These are phyloP conservation scores for Psittacula cyanocephala DNA, from an alignment of 2,113 vertebrate species.

Conservation along the genomic window DNA sequence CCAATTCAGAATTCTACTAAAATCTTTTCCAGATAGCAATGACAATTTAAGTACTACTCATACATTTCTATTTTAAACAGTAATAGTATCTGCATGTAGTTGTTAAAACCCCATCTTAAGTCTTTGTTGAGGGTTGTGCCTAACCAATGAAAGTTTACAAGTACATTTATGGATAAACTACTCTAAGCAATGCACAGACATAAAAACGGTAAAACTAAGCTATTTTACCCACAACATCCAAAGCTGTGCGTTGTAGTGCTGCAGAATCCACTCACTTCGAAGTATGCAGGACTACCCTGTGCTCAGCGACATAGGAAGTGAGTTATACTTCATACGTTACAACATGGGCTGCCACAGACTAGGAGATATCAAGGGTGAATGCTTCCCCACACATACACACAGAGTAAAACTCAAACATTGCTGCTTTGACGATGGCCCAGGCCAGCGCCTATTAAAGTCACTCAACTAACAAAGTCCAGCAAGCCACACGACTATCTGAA, in stretches of 20 bases:
- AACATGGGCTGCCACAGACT: neutral
- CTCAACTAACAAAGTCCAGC: rapidly evolving
- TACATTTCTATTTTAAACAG: rapidly evolving
- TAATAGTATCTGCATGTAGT: rapidly evolving
- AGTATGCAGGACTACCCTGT: rapidly evolving
- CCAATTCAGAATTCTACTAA: neutral
- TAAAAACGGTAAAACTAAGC: rapidly evolving
- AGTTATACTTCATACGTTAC: neutral
- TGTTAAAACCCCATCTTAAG: neutral
- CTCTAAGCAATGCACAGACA: neutral
- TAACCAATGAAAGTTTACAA: rapidly evolving
- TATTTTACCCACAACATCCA: too few relatives aligned
- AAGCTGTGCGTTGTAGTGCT: rapidly evolving
- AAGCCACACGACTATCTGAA: rapidly evolving
- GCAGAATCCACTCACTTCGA: rapidly evolving
- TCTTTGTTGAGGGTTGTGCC: neutral
- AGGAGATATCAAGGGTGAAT: neutral
- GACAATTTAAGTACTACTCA: rapidly evolving
- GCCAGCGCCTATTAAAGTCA: rapidly evolving
- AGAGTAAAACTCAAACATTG: neutral
- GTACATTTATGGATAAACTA: rapidly evolving
- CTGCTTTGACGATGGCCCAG: neutral
- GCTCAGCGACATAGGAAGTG: neutral
- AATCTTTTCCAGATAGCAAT: neutral
- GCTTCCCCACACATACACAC: neutral